Percentiles rank a stretch among this genome's conserved stretches.
Evolutionary conservation across 1,140 invertebrate genomes (phyloP).

Genomic region (Parasteatoda tepidariorum): DNA sequence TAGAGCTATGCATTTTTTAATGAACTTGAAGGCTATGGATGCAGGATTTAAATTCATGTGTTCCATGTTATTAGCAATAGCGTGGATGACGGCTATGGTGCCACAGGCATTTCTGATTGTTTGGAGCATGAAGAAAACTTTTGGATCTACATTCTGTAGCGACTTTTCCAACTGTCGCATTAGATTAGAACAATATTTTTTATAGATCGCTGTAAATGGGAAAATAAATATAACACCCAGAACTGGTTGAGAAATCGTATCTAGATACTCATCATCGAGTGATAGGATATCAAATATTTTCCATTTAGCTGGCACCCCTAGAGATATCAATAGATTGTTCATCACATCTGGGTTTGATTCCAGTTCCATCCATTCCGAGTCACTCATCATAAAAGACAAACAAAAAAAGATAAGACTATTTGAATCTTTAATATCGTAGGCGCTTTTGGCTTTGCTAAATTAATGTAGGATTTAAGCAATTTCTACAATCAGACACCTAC

Average conservation of each 20-base stretch:
- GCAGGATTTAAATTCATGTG: constrained; percentile 70
- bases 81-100: constrained; percentile 90
- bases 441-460: no score
- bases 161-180: constrained; percentile 72
- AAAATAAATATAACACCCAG: constrained; percentile 87
- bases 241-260: constrained; percentile 85
- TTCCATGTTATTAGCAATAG: constrained; percentile 73
- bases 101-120: constrained; percentile 95
- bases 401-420: background rate
- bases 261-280: constrained; percentile 84
- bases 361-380: background rate
- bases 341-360: constrained; percentile 20
- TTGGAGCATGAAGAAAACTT: constrained; percentile 92
- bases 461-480: no score
- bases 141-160: constrained; percentile 72
- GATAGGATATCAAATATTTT: constrained; percentile 89
- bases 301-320: constrained; percentile 86
- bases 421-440: no score
- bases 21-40: constrained; percentile 82
- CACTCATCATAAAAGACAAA: background rate
- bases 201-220: constrained; percentile 81
- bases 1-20: constrained; percentile 78
- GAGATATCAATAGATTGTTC: constrained; percentile 79
- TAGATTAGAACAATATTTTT: constrained; percentile 74
- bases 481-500: no score